phyloP scores from a whole-genome alignment of 2,797 vertebrate species.

The Hephaestus fuliginosus region DNA sequence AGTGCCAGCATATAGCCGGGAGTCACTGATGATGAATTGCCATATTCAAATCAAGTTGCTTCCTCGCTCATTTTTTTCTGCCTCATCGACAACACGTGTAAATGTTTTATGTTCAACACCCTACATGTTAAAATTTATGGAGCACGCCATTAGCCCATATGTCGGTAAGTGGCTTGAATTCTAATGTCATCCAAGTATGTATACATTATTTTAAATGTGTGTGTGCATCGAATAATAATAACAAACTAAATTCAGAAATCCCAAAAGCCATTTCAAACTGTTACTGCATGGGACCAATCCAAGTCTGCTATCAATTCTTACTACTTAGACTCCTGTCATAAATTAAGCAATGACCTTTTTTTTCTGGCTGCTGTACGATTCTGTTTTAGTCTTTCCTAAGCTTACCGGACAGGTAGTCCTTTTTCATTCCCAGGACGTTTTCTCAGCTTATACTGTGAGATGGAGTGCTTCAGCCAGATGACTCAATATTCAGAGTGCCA shows the following conservation, averaged over 20 bases:
- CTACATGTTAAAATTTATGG: conserved; percentile 58
- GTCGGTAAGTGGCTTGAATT: conserved; percentile 37
- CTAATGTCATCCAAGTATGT: conserved; percentile 28
- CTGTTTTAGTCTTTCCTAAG: not conserved
- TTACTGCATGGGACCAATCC: not conserved
- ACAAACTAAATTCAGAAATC: conserved; percentile 47
- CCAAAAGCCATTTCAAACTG: conserved; percentile 7
- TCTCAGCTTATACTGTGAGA: not conserved
- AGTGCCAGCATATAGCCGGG: conserved; percentile 33
- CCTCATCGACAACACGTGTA: conserved; percentile 64
- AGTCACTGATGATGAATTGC: conserved; percentile 60
- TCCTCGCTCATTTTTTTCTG: conserved; percentile 49
- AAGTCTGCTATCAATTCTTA: conserved; percentile 14
- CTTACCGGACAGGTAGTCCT: not conserved
- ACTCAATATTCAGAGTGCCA: conserved; percentile 5
- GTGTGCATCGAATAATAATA: conserved; percentile 32
- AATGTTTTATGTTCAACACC: conserved; percentile 63
- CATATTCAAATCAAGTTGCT: conserved; percentile 59
- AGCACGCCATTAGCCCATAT: conserved; percentile 56
- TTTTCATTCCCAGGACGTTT: conserved; percentile 7
- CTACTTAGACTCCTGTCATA: conserved; percentile 14
- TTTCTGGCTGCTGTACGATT: not conserved
- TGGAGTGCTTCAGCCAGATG: conserved; percentile 12
- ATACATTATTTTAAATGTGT: conserved; percentile 6
- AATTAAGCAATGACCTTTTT: not conserved